Evolutionary conservation across 2,888 invertebrate genomes (phyloP), one percentile per base, ranked within the genome.

Genomic region (Eupithecia pulchellata): DNA sequence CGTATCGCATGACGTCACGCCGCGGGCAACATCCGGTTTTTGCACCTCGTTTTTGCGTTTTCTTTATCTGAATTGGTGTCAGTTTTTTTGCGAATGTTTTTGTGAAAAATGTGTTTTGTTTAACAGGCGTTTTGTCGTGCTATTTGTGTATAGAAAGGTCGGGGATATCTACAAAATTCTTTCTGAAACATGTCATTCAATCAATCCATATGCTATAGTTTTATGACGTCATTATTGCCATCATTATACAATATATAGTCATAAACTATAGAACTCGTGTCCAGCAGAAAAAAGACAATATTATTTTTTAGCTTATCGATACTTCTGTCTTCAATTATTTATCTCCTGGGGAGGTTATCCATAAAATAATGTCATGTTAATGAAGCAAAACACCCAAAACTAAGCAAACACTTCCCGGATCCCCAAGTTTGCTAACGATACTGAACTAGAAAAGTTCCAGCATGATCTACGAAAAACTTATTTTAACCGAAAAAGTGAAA

Each of bases 401-500:
- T 25, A 52, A 66, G n/a, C 27, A 34, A 62, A 52, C 30, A 17
- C 64, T 69, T 55, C 25, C 42, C 39, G 57, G 32, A 66, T 66
- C 29, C 64, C 29, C 34, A 71, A 69, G 69, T 74, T 71, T 61
- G 30, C 64, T 57, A 52, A 64, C 58, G 68, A 30, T 32, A 27
- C 72, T 57, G 17, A 62, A 67, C 69, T 68, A 64, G 47, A 13
- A 20, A 66, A 71, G 63, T 63, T 64, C 63, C 34, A 64, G 77
- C 81, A 80, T 82, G 82, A 82, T 84, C 81, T 75, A 76, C 76
- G 79, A 82, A 86, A 82, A 86, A 84, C 81, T 80, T 79, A 80
- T 61, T 85, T 79, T 77, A 81, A 82, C 80, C 82, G 81, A 84
- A 82, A 85, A 81, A 81, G 79, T 78, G 81, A 82, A 88, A 87